A percentile compares a stretch with the other conserved stretches of the same genome.
Evolutionary conservation across 2,888 invertebrate species (phyloP).

Genomic region (Megalurothrips usitatus): DNA sequence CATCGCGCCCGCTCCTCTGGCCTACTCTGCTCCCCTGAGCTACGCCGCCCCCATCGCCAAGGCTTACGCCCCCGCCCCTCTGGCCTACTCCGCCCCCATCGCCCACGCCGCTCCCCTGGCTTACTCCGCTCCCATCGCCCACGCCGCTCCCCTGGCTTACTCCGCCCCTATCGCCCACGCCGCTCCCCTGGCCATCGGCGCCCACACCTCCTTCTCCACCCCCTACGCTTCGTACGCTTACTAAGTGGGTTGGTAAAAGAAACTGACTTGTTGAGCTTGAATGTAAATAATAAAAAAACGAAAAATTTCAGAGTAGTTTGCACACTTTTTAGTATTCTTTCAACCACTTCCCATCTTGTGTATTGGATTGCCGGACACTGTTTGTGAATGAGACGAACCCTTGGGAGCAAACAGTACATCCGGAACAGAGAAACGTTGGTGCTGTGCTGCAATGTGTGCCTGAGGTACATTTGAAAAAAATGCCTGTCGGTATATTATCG

Average conservation of each 20-base stretch:
- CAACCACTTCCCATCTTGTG: too few relatives aligned
- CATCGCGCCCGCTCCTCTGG: slow-evolving; percentile 44
- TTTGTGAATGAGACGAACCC: too few relatives aligned
- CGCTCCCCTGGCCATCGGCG: slow-evolving; percentile 45
- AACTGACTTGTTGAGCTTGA: neutral
- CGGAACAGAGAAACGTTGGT: too few relatives aligned
- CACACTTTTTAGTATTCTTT: too few relatives aligned
- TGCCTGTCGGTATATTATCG: too few relatives aligned
- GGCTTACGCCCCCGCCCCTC: slow-evolving; percentile 53
- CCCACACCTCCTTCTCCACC: slow-evolving; percentile 37
- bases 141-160: slow-evolving; percentile 35
- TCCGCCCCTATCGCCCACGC: slow-evolving; percentile 40
- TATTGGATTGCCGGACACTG: too few relatives aligned
- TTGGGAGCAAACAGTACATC: too few relatives aligned
- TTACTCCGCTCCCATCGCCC: slow-evolving; percentile 37
- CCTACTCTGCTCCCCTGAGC: slow-evolving; percentile 41
- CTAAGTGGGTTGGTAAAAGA: neutral
- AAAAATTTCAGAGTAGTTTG: too few relatives aligned
- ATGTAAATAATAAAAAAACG: too few relatives aligned
- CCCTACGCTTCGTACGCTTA: slow-evolving; percentile 3
- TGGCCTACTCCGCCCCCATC: slow-evolving; percentile 36
- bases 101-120: slow-evolving; percentile 37
- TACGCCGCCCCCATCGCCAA: slow-evolving; percentile 36
- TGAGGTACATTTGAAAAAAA: too few relatives aligned
- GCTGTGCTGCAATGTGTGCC: too few relatives aligned